Conservation (phyloP, 2,113 vertebrate species). For the Cheirogaleus medius region DNA sequence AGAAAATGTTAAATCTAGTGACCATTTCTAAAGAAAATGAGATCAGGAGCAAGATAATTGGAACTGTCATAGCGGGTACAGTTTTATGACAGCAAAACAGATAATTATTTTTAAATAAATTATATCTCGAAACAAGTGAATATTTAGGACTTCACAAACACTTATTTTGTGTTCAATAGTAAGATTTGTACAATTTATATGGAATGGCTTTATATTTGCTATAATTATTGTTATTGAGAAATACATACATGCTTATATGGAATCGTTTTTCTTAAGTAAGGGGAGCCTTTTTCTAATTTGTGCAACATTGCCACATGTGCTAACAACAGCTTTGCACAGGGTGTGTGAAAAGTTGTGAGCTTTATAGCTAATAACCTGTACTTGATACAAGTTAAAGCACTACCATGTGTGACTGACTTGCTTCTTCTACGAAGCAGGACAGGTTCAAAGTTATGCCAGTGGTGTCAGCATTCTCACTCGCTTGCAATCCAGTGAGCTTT, state of each 20-base stretch:
- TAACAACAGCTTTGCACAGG: rapidly evolving
- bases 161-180: neutral
- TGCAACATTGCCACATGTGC: neutral
- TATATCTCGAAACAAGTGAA: neutral
- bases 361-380: rapidly evolving
- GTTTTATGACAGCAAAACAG: neutral
- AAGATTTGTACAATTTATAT: rapidly evolving
- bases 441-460: rapidly evolving
- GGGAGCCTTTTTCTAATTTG: neutral
- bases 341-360: rapidly evolving
- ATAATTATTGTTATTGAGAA: neutral
- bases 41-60: neutral
- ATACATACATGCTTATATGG: rapidly evolving
- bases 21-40: neutral
- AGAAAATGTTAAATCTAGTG: too few species aligned
- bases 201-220: too few species aligned
- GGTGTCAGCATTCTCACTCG: rapidly evolving
- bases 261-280: neutral
- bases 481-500: rapidly evolving
- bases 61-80: rapidly evolving
- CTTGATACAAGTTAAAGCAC: rapidly evolving
- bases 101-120: neutral
- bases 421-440: neutral
- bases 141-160: neutral
- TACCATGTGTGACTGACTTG: rapidly evolving